Base-by-base conservation (phyloP, 2,113 vertebrate species). In the Alligator mississippiensis region DNA sequence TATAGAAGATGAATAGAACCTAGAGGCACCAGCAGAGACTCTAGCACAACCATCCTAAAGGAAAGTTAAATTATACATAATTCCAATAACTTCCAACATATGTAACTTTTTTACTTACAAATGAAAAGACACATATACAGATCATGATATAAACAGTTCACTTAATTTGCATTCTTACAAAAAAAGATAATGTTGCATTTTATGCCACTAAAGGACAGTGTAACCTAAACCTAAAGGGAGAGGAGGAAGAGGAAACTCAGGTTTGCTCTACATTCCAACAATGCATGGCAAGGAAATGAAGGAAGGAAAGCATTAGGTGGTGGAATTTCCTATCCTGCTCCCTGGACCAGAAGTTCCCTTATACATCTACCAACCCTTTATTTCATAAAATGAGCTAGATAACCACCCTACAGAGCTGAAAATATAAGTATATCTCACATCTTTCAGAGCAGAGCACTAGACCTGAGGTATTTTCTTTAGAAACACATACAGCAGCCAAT, bases 1-100 rank as follows among this genome's bases (percentile, higher is more conserved):
- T 5, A 59, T 83, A 61, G 4, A 81, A 90, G 38, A 2, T 11
- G 0, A 0, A 4, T 2, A 12, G 80, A 89, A 4, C 3, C 7
- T 58, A 59, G 28, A 34, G n/a, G n/a, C 28, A 30, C n/a, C n/a
- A 28, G 5, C 58, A 22, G 4, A 24, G 14, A 14, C 24, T 38
- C 15, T 30, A 12, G 77, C 30, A 30, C 57, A 22, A 25, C 25
- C 9, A 11, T 10, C 30, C 9, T 80, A 61, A 47, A 25, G 9
- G 24, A 61, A 9, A 25, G 22, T 27, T 21, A 62, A 54, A 22
- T 21, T 25, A 9, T 61, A 58, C 22, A 12, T 59, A 57, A 17
- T 38, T 34, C 15, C 10, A 22, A 34, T 24, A 38, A 13, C 24
- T 15, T 38, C 30, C 34, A 9, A 10, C 19, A 62, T 47, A 80